Evolutionary conservation across 2,113 vertebrate genomes (phyloP).

Genomic region (Verasper variegatus): DNA sequence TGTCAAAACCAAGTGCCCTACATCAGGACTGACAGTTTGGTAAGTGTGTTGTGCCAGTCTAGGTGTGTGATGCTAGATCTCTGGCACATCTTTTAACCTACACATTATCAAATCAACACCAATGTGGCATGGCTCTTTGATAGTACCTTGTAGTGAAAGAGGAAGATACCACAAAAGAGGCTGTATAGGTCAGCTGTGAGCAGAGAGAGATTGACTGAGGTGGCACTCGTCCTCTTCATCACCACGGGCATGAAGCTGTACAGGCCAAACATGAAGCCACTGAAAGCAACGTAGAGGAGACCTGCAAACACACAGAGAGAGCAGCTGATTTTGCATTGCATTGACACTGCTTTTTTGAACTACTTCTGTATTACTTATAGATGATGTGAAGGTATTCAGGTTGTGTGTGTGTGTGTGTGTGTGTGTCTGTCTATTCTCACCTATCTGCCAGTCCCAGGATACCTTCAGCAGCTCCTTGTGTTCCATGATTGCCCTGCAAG

Average conservation of each 20-base stretch:
- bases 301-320: slow-evolving; percentile 77
- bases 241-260: slow-evolving; percentile 98
- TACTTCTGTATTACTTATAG: background rate
- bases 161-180: slow-evolving; percentile 93
- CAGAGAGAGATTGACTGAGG: slow-evolving; percentile 92
- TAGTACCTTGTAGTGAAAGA: slow-evolving; percentile 95
- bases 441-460: slow-evolving; percentile 97
- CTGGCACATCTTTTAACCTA: background rate
- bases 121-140: background rate
- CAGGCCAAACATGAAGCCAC: slow-evolving; percentile 94
- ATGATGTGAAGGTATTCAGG: background rate
- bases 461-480: slow-evolving; percentile 96
- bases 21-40: no score
- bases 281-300: slow-evolving; percentile 92
- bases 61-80: no score
- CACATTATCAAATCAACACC: background rate
- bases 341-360: background rate
- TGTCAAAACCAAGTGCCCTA: no score
- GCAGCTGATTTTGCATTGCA: background rate
- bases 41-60: no score
- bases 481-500: slow-evolving; percentile 93
- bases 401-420: background rate
- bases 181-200: slow-evolving; percentile 95
- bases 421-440: slow-evolving; percentile 75
- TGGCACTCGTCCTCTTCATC: slow-evolving; percentile 93